Base-by-base conservation (phyloP, 2,113 vertebrate genomes). In the Stegastes partitus region DNA sequence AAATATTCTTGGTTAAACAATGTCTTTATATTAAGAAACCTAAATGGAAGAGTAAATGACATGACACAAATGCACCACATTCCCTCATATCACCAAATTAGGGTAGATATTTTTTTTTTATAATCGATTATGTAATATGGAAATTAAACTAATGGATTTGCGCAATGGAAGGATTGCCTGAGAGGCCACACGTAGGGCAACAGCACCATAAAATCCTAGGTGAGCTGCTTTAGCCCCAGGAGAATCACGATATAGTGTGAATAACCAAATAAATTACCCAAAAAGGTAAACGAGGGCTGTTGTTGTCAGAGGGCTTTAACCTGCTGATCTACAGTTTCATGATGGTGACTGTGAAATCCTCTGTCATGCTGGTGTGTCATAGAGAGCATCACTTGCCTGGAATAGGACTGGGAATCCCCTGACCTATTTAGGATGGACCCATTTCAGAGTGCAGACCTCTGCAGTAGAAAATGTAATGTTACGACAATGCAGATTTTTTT, bases 331-430 rank as follows among this genome's bases (percentile, higher is more conserved):
- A 34, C 31, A 64, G 4, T 23, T 23, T 64, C 34, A 57, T 11
- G 18, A 11, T 15, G 16, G 31, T 49, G 22, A 59, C 49, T 65
- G 66, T 57, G 44, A 63, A 70, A 23, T 39, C 26, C 14, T 11
- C 70, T 28, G 45, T 87, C 79, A 79, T 47, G 25, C 42, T 64
- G 19, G 19, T 77, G 23, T 26, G 62, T 49, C 58, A 76, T 22
- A n/a, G 18, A 39, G 42, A 56, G 31, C 49, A 64, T 78, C 86
- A 79, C 70, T 39, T 9, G 51, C 79, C 83, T 66, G 67, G 69
- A 92, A 89, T 85, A 90, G 83, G 55, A 71, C 21, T 64, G 80
- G 91, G 73, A 87, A 84, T 74, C 70, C 77, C 85, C 82, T 75
- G 58, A 72, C 45, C 72, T 74, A 73, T 79, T 68, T 81, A 28